Percentiles rank a stretch among this genome's conserved stretches.
Conservation (phyloP, 2,797 vertebrate species). For the Sandelia bainsii region DNA sequence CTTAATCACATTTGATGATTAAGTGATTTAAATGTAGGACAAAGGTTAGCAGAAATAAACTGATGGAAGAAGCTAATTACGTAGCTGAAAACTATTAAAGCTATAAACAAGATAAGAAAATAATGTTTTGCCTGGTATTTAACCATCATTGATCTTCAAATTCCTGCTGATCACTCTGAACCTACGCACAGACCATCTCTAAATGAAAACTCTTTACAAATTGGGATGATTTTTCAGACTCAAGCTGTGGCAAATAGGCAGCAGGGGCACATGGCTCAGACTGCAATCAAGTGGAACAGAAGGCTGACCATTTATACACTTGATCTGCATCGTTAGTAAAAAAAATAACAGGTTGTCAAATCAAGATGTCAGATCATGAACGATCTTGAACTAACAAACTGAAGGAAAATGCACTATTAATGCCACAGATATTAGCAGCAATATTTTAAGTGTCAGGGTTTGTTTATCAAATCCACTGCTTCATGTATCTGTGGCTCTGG, state of each 20-base stretch:
- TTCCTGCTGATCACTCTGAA: neutral
- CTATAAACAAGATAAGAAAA: neutral
- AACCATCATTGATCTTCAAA: neutral
- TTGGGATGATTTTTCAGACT: neutral
- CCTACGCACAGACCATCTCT: neutral
- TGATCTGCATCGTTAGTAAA: neutral
- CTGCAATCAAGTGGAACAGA: slow-evolving; percentile 17
- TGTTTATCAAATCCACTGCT: slow-evolving; percentile 27
- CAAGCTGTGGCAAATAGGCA: neutral
- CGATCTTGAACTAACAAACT: slow-evolving; percentile 4
- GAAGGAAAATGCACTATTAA: neutral
- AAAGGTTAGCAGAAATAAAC: too few species aligned
- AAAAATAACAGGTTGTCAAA: slow-evolving; percentile 45
- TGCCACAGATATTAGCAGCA: neutral
- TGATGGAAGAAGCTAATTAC: neutral
- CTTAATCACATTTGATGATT: too few species aligned
- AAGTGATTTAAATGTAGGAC: too few species aligned
- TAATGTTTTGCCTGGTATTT: neutral
- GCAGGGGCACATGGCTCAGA: neutral
- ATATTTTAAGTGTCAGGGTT: neutral
- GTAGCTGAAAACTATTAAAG: neutral
- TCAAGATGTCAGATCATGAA: slow-evolving; percentile 16
- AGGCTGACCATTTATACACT: slow-evolving; percentile 6
- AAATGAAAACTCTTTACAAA: neutral
- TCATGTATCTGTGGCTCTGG: slow-evolving; percentile 13